These are phyloP conservation scores for Gobionotothen gibberifrons DNA, from an alignment of 2,797 vertebrate genomes.

Conservation along the genomic window DNA sequence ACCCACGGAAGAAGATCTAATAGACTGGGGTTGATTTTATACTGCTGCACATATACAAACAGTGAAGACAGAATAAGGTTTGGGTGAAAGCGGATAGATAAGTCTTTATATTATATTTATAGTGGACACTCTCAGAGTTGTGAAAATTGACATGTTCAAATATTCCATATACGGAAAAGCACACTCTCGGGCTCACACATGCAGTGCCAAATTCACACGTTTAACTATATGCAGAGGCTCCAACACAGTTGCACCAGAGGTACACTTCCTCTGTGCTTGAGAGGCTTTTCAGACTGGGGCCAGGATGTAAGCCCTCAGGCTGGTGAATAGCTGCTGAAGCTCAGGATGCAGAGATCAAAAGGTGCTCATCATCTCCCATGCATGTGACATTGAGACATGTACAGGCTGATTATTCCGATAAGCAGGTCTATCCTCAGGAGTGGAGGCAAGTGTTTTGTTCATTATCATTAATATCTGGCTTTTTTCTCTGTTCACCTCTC, in stretches of 20 bases:
- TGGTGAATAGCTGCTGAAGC: constrained; percentile 61
- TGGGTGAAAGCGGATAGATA: constrained; percentile 16
- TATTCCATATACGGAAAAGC: neutral
- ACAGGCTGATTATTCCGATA: constrained; percentile 79
- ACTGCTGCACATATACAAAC: constrained; percentile 24
- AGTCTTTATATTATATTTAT: constrained; percentile 8
- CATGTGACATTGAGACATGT: constrained; percentile 73
- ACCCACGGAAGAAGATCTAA: constrained; percentile 51
- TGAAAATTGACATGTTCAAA: constrained; percentile 25
- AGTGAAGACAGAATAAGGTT: constrained; percentile 32
- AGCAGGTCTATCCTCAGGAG: constrained; percentile 73
- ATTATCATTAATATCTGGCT: constrained; percentile 82
- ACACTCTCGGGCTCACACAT: constrained; percentile 27
- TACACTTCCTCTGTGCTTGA: constrained; percentile 51
- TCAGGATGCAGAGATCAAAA: constrained; percentile 77
- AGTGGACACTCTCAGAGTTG: constrained; percentile 6
- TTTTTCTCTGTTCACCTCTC: constrained; percentile 72
- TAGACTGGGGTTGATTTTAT: constrained; percentile 51
- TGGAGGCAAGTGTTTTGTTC: constrained; percentile 80
- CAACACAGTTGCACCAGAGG: constrained; percentile 55
- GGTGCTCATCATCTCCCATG: constrained; percentile 69
- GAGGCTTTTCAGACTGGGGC: constrained; percentile 57
- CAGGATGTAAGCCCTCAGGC: constrained; percentile 72
- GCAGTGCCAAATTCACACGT: constrained; percentile 37
- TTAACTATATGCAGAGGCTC: constrained; percentile 55